Conservation (phyloP, 2,888 invertebrate species). For the Aproaerema taeniolella region DNA sequence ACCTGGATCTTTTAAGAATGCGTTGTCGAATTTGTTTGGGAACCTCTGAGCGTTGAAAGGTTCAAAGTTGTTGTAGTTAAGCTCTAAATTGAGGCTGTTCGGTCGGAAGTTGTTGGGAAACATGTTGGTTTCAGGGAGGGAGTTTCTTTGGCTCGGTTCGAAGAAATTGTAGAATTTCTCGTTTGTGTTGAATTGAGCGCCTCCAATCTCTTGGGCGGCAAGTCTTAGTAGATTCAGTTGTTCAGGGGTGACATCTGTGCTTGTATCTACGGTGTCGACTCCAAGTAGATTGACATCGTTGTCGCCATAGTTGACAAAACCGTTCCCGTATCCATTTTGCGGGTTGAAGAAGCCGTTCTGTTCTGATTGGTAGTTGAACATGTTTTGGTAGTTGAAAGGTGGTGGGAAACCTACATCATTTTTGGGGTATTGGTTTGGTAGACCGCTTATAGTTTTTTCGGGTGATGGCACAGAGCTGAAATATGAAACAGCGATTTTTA, state of each 20-base stretch:
- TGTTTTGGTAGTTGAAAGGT: constrained; percentile 44
- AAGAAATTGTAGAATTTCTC: constrained; percentile 65
- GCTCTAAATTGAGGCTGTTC: constrained; percentile 59
- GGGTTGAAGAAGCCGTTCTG: constrained; percentile 52
- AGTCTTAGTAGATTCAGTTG: constrained; percentile 64
- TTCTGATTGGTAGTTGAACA: constrained; percentile 50
- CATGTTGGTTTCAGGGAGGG: constrained; percentile 57
- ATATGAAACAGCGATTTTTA: no score
- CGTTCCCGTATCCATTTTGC: constrained; percentile 51
- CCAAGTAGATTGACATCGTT: constrained; percentile 50
- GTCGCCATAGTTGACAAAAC: constrained; percentile 54
- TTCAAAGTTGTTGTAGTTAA: constrained; percentile 54
- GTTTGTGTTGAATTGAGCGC: constrained; percentile 60
- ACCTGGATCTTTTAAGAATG: constrained; percentile 42
- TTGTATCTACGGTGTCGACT: constrained; percentile 48
- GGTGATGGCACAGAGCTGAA: constrained; percentile 57
- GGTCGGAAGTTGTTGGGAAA: constrained; percentile 54
- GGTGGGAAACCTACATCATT: constrained; percentile 43
- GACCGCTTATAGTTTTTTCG: constrained; percentile 51
- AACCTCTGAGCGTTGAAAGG: constrained; percentile 42
- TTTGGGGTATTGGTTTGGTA: constrained; percentile 48
- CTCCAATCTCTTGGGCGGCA: constrained; percentile 71
- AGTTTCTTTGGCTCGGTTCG: constrained; percentile 67
- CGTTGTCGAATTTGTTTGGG: constrained; percentile 45
- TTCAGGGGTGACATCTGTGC: constrained; percentile 57